phyloP scores from a whole-genome alignment of 1,140 invertebrate genomes.

The Sarcophaga bullata region DNA sequence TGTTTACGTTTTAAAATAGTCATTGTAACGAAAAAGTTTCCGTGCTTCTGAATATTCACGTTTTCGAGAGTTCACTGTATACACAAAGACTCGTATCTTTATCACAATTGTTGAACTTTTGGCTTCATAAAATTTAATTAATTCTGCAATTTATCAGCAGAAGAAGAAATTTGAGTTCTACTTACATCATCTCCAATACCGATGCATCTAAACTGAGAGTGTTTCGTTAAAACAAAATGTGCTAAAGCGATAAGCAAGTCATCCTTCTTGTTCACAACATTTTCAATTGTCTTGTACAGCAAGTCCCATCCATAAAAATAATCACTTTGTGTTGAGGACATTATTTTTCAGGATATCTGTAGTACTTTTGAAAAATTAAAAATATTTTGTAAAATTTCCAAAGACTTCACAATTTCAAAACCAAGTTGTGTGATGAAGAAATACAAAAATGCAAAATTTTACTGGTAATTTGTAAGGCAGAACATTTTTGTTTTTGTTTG shows the following conservation, averaged over 20 bases:
- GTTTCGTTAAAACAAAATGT: slow-evolving; percentile 78
- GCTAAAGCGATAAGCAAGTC: slow-evolving; percentile 76
- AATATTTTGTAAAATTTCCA: neutral
- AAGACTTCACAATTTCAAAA: neutral
- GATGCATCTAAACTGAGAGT: slow-evolving; percentile 75
- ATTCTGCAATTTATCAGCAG: too few species aligned
- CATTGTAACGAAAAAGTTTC: too few species aligned
- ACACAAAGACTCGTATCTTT: too few species aligned
- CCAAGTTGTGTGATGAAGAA: neutral
- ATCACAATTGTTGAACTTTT: too few species aligned
- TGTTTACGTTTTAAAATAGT: too few species aligned
- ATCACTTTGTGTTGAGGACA: slow-evolving; percentile 34
- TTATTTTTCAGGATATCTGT: neutral
- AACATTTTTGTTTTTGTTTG: slow-evolving; percentile 8
- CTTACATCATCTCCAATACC: slow-evolving; percentile 77
- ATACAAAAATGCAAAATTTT: neutral
- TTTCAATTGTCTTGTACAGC: slow-evolving; percentile 72
- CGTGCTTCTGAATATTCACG: too few species aligned
- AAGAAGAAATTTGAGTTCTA: neutral
- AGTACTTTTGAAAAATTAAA: neutral
- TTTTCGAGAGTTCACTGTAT: too few species aligned
- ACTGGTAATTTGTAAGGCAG: neutral
- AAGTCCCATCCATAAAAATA: slow-evolving; percentile 79
- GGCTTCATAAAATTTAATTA: too few species aligned
- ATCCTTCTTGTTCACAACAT: slow-evolving; percentile 73